Evolutionary conservation across 2,888 invertebrate species (phyloP), one percentile per base, ranked within the genome.

Genomic region (Acanthopleura granulata): DNA sequence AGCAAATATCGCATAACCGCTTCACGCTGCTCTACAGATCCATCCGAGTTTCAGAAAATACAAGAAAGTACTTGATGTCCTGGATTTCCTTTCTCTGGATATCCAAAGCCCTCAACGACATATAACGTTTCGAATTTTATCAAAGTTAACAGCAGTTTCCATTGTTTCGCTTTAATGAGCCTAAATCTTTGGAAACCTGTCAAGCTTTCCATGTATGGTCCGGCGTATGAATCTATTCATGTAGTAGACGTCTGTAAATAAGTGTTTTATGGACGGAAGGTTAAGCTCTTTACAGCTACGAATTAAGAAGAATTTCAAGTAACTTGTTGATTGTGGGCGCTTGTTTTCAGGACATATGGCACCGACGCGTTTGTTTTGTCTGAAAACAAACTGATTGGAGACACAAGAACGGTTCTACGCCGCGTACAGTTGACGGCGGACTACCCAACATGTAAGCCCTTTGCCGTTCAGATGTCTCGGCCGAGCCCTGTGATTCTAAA

Each of bases 161-260:
- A 40, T 3, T 9, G 40, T 40, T 40, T 40, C 9, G 40, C 9
- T 40, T 40, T 40, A 40, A 3, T 40, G 40, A 40, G 40, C 40
- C 40, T 40, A 40, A 40, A 6, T 9, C 4, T 40, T n/a, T 22
- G 3, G 57, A n/a, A 57, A 57, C 18, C 57, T 57, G 57, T 22
- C 57, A n/a, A n/a, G 57, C 22, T 57, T 57, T 57, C 57, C 57
- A n/a, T 57, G 6, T 57, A 57, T 57, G 57, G 57, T 57, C n/a
- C n/a, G 18, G 57, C 57, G 57, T 57, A 57, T 57, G 57, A 57
- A 57, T 57, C 18, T 22, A 12, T 12, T n/a, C 22, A n/a, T 57
- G 57, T 57, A 57, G 22, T 57, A 57, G 57, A 57, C 57, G 22
- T 57, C 57, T 57, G 57, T 57, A 57, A 57, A 57, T 57, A 57